A percentile compares a stretch with the other conserved stretches of the same genome.
Evolutionary conservation across 2,888 invertebrate genomes (phyloP).

Genomic region (Chromoteleia sp.): DNA sequence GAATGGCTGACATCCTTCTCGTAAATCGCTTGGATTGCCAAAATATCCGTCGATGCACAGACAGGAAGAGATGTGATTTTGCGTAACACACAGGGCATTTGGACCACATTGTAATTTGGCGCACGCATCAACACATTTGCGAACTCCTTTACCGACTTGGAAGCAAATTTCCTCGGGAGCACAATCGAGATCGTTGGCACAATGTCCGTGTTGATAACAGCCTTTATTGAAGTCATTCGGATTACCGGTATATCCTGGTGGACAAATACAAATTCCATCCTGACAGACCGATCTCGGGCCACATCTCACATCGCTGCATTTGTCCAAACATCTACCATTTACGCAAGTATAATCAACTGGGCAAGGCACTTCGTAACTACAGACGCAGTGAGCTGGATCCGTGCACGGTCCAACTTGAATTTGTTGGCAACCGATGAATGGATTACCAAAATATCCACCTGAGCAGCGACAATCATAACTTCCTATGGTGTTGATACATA

Average conservation of each 20-base stretch:
- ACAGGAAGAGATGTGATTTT: slow-evolving; percentile 94
- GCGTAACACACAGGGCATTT: slow-evolving; percentile 93
- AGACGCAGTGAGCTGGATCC: slow-evolving; percentile 89
- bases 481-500: slow-evolving; percentile 95
- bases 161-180: slow-evolving; percentile 94
- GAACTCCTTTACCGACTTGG: slow-evolving; percentile 90
- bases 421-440: slow-evolving; percentile 91
- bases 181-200: slow-evolving; percentile 93
- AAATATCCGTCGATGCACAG: slow-evolving; percentile 93
- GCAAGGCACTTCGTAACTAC: slow-evolving; percentile 90
- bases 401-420: slow-evolving; percentile 89
- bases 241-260: slow-evolving; percentile 91
- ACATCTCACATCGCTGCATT: slow-evolving; percentile 91
- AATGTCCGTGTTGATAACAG: slow-evolving; percentile 91
- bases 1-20: slow-evolving; percentile 91
- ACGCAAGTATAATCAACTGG: slow-evolving; percentile 92
- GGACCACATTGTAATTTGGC: slow-evolving; percentile 95
- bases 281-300: slow-evolving; percentile 93
- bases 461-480: slow-evolving; percentile 96
- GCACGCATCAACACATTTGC: slow-evolving; percentile 95
- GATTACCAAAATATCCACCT: slow-evolving; percentile 93
- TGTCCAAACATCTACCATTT: slow-evolving; percentile 90
- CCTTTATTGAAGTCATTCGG: slow-evolving; percentile 89
- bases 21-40: slow-evolving; percentile 93
- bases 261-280: slow-evolving; percentile 92